Base-by-base conservation (phyloP, 1,140 invertebrate genomes). In the Harpegnathos saltator region DNA sequence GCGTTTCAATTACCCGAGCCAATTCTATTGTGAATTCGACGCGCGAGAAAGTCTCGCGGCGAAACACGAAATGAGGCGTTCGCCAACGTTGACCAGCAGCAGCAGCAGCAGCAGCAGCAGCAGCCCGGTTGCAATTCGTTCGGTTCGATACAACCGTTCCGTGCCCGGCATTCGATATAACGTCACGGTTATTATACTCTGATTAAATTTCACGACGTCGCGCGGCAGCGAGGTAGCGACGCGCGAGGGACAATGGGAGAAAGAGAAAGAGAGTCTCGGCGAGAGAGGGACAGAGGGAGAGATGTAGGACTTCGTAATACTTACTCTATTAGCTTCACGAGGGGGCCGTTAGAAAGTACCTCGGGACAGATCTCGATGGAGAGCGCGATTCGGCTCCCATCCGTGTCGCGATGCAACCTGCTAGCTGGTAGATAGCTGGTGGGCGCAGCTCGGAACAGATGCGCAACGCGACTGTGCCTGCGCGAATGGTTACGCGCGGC, bases 301-400 rank as follows among this genome's bases (percentile, higher is more conserved):
- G 14, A 33, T 58, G 50, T 65, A 61, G 56, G 56, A 84, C 66
- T 81, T 63, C 4, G 66, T 71, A 81, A 84, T 63, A 71, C 75
- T 81, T 65, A 33, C 19, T 87, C 78, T 52, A 80, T 78, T 83
- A 87, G 73, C 78, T 85, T 69, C 58, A 63, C 61, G 56, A 69
- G 62, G 52, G 68, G 77, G 48, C 78, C 75, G 68, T 84, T 86
- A 84, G 86, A 88, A 88, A 88, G 85, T 86, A 83, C 61, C 72
- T 59, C 74, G 69, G 54, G 24, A 19, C 48, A 24, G n/a, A n/a
- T n/a, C n/a, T 50, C 63, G 71, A 38, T 66, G 54, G 59, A 69
- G 71, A 88, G 72, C 71, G 82, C 85, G 77, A 87, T 88, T 88
- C 72, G 82, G 66, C 84, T 88, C 85, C 85, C 82, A 84, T 84